phyloP scores from a whole-genome alignment of 2,113 vertebrate genomes.

The Laterallus jamaicensis region DNA sequence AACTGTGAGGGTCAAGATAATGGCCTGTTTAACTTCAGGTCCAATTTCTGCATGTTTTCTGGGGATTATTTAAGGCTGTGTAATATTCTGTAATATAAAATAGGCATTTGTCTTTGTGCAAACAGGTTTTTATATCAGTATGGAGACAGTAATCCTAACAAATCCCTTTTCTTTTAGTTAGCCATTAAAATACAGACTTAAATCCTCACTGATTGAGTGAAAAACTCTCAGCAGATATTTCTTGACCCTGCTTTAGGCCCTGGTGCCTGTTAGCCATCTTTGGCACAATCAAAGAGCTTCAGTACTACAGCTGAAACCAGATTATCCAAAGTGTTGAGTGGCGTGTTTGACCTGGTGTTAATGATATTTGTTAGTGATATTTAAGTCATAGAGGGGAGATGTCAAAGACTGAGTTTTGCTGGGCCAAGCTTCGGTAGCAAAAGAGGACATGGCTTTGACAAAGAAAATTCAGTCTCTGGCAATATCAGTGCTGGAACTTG shows the following conservation, averaged over 20 bases:
- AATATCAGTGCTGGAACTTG: neutral
- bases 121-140: neutral
- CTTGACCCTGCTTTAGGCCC: neutral
- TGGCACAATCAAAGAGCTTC: neutral
- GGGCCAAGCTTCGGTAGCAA: slow-evolving; percentile 15
- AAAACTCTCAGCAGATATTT: neutral
- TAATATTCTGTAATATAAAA: neutral
- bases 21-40: neutral
- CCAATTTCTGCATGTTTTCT: neutral
- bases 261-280: slow-evolving; percentile 3
- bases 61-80: neutral
- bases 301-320: slow-evolving; percentile 35
- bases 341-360: slow-evolving; percentile 51
- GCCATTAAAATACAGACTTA: neutral
- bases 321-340: slow-evolving; percentile 23
- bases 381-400: neutral
- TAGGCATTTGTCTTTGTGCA: neutral
- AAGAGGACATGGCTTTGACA: neutral
- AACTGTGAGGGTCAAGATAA: neutral
- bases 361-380: slow-evolving; percentile 49
- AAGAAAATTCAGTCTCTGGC: neutral
- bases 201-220: neutral
- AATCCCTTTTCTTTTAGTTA: neutral
- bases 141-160: neutral
- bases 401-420: slow-evolving; percentile 14